Evolutionary conservation across 2,797 vertebrate genomes (phyloP), one percentile per base, ranked within the genome.

Genomic region (Hydrocynus forskahlii): DNA sequence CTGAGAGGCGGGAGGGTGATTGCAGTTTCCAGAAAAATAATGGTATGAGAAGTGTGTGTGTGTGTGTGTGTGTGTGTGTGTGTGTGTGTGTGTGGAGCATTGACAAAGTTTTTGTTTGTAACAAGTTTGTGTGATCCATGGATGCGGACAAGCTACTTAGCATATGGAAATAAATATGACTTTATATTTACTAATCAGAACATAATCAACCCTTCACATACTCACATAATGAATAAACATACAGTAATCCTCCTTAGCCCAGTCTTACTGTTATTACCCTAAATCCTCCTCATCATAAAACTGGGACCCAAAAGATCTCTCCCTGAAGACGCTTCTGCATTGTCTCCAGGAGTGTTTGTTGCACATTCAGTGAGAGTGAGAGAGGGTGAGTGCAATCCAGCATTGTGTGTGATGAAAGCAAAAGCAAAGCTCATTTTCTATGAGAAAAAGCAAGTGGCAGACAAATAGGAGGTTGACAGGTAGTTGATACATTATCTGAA

Each of bases 381-480:
- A 66, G 23, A 69, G 9, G 63, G 17, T 54, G 40, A 81, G 43
- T 60, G 25, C 35, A 48, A 60, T 68, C 7, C 54, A 55, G 55
- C 63, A 50, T 29, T 79, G 73, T 81, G 63, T 72, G 29, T 38
- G 35, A 60, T 21, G 35, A 75, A 84, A 87, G 83, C 79, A 63
- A 84, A 86, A 86, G 80, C 55, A 77, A 74, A 84, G 67, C 75
- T 84, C 9, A 74, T 79, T 87, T 87, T 86, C 79, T 73, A 75
- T 84, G 70, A 74, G 75, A n/a, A 84, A 84, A 78, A 81, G 78
- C 16, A 74, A 54, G 55, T 16, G 48, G 75, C 16, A 70, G 69
- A 77, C 38, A 75, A 78, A 80, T 77, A 64, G 77, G 75, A 69
- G 75, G 67, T 72, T 82, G 78, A 86, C 75, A 80, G 77, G 71